These are phyloP conservation scores for Ibidorhyncha struthersii DNA, from an alignment of 2,113 vertebrate species.

Conservation along the genomic window DNA sequence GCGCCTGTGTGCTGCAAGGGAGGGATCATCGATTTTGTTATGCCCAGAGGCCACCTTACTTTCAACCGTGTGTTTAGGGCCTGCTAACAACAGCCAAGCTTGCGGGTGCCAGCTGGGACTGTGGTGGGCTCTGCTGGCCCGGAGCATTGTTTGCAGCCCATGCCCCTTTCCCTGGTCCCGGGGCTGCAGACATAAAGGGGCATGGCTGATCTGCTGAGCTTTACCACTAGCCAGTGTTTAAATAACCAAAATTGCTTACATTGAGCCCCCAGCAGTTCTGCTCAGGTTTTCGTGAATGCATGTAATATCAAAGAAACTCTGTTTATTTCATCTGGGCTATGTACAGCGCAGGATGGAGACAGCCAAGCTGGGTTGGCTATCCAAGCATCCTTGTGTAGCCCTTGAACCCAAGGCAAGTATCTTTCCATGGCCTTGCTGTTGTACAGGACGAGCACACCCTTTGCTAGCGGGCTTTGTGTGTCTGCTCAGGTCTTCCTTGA, in stretches of 20 bases:
- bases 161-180: background rate
- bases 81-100: background rate
- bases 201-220: background rate
- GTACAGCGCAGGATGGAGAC: background rate
- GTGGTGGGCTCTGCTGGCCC: background rate
- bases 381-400: background rate
- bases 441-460: background rate
- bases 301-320: background rate
- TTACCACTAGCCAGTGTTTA: background rate
- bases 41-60: background rate
- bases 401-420: background rate
- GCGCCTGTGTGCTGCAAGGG: background rate
- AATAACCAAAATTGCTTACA: background rate
- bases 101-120: fast-evolving
- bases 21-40: background rate
- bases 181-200: background rate
- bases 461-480: background rate
- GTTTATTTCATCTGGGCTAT: background rate
- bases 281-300: background rate
- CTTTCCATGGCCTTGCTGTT: background rate
- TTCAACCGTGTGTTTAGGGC: background rate
- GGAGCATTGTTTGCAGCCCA: background rate
- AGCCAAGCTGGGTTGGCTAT: background rate
- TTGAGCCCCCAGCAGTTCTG: background rate
- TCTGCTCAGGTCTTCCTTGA: background rate